phyloP scores from a whole-genome alignment of 2,113 vertebrate species.

The Nansenia antarctica region DNA sequence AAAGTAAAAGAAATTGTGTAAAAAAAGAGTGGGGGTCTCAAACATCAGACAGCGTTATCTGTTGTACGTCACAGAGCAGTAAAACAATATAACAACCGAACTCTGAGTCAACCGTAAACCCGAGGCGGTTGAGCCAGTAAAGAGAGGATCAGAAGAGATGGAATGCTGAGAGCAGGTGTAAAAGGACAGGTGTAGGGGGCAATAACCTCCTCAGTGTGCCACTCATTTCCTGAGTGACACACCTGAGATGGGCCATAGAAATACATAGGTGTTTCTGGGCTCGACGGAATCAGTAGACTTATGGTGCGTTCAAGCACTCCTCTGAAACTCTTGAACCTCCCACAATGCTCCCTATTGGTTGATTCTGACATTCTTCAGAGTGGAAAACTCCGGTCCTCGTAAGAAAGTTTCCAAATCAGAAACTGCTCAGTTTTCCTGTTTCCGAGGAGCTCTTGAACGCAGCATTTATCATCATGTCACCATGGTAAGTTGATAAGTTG shows the following conservation, averaged over 20 bases:
- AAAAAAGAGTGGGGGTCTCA: slow-evolving; percentile 30
- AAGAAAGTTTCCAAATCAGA: too few relatives aligned
- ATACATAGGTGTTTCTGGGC: too few relatives aligned
- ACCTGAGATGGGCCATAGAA: too few relatives aligned
- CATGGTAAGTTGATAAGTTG: neutral
- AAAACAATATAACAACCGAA: slow-evolving; percentile 20
- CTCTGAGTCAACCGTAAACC: neutral
- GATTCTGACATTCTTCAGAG: too few relatives aligned
- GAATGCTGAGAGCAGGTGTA: slow-evolving; percentile 27
- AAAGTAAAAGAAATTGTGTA: neutral
- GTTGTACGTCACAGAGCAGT: slow-evolving; percentile 45
- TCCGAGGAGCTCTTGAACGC: too few relatives aligned
- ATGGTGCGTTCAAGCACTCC: too few relatives aligned
- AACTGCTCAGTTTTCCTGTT: too few relatives aligned
- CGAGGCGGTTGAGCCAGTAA: slow-evolving; percentile 36
- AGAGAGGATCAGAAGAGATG: slow-evolving; percentile 15
- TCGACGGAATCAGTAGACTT: too few relatives aligned
- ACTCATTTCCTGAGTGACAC: slow-evolving; percentile 46
- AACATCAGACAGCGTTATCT: slow-evolving; percentile 36
- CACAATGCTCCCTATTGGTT: too few relatives aligned
- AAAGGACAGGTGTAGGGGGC: slow-evolving; percentile 34
- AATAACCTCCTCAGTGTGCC: slow-evolving; percentile 49
- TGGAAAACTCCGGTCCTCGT: too few relatives aligned
- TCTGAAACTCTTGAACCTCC: too few relatives aligned
- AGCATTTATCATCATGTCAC: too few relatives aligned